A percentile compares a stretch with the other conserved stretches of the same genome.
phyloP scores from a whole-genome alignment of 2,113 vertebrate species.

The Oxyura jamaicensis region DNA sequence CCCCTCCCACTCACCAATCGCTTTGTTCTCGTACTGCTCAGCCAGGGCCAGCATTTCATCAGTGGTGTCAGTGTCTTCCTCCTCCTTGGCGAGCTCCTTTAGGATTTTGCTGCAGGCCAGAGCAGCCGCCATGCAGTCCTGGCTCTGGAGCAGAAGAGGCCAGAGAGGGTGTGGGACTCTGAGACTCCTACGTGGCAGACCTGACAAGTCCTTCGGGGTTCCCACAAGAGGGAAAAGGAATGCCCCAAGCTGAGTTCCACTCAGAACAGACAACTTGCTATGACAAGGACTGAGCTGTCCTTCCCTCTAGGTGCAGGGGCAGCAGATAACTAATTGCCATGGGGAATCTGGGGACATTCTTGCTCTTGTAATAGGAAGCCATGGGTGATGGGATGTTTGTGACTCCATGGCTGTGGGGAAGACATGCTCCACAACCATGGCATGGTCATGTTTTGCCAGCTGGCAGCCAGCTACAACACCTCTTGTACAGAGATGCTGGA shows the following conservation, averaged over 20 bases:
- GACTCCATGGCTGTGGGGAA: not conserved
- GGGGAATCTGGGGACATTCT: not conserved
- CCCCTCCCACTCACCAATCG: constrained; percentile 78
- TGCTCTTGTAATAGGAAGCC: not conserved
- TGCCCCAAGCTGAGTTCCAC: fast-evolving
- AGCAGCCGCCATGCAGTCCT: constrained; percentile 86
- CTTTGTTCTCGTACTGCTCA: constrained; percentile 84
- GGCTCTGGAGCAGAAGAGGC: constrained; percentile 66
- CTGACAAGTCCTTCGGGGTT: no score
- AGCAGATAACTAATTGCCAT: not conserved
- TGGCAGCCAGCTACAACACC: fast-evolving
- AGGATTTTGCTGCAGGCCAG: constrained; percentile 93
- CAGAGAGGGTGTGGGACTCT: not conserved
- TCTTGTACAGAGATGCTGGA: not conserved
- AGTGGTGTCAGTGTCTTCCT: constrained; percentile 80
- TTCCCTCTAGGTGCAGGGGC: not conserved
- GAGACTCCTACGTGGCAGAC: not conserved
- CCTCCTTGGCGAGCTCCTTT: constrained; percentile 87
- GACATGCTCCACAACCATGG: no score
- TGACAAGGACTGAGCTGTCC: not conserved
- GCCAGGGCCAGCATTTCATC: constrained; percentile 86
- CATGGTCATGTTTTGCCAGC: not conserved
- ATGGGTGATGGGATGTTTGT: not conserved
- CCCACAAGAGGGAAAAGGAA: not conserved
- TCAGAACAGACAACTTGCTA: not conserved